phyloP scores from a whole-genome alignment of 2,797 vertebrate species.

The Thripadectes ignobilis region DNA sequence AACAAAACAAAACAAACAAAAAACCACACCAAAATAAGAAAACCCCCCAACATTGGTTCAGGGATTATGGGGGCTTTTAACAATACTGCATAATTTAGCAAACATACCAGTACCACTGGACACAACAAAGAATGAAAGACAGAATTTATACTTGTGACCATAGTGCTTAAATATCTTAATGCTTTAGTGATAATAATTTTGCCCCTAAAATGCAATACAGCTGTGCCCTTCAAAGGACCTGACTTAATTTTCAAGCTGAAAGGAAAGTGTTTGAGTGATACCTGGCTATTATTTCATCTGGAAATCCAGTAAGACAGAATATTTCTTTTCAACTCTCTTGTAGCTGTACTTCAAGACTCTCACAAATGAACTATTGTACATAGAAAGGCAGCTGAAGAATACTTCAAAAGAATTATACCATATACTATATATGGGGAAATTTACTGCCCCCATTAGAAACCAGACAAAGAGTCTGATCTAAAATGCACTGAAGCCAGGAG shows the following conservation, averaged over 20 bases:
- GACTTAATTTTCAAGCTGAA: conserved; percentile 64
- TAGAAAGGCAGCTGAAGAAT: conserved; percentile 38
- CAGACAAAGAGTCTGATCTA: conserved; percentile 48
- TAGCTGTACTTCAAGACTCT: conserved; percentile 45
- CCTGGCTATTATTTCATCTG: conserved; percentile 73
- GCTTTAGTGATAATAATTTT: conserved; percentile 63
- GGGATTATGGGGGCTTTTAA: conserved; percentile 47
- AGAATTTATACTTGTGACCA: conserved; percentile 49
- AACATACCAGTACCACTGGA: conserved; percentile 26
- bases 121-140: conserved; percentile 44
- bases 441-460: conserved; percentile 41
- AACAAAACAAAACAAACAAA: not conserved
- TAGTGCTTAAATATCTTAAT: conserved; percentile 53
- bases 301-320: conserved; percentile 68
- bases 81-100: conserved; percentile 42
- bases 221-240: conserved; percentile 66
- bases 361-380: conserved; percentile 54
- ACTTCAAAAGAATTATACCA: conserved; percentile 55
- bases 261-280: conserved; percentile 63
- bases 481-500: conserved; percentile 9
- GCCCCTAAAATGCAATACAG: conserved; percentile 67
- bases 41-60: not conserved
- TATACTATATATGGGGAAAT: conserved; percentile 49
- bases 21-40: not conserved
- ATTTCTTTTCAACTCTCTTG: conserved; percentile 56